These are phyloP conservation scores for Phylloscopus trochiloides DNA, from an alignment of 2,113 vertebrate species.

Conservation along the genomic window DNA sequence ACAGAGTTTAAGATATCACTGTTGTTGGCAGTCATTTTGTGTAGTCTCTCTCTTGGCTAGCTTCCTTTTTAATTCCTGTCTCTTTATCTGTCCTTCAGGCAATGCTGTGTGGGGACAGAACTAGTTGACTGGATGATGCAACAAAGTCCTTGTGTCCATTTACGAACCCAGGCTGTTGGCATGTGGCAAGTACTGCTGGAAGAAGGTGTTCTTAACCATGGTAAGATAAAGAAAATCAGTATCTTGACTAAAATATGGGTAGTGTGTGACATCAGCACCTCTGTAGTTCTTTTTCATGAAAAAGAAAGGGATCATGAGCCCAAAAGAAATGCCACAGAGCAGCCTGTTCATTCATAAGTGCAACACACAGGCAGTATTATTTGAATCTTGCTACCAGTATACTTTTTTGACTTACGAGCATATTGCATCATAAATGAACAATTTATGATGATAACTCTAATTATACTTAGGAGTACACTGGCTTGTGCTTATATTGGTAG, in stretches of 20 bases:
- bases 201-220: constrained; percentile 93
- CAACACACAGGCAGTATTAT: neutral
- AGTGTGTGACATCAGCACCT: neutral
- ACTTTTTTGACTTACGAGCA: neutral
- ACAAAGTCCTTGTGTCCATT: constrained; percentile 90
- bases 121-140: constrained; percentile 97
- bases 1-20: neutral
- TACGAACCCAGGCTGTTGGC: constrained; percentile 90
- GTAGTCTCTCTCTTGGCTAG: neutral
- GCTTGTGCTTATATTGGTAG: constrained; percentile 18
- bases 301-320: neutral
- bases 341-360: constrained; percentile 3
- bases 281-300: neutral
- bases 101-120: constrained; percentile 95
- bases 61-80: neutral
- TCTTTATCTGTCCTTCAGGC: constrained; percentile 72
- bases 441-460: neutral
- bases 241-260: neutral
- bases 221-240: constrained; percentile 71
- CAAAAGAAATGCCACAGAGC: neutral
- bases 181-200: constrained; percentile 99
- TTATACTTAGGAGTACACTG: constrained; percentile 39
- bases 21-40: neutral
- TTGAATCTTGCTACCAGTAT: neutral
- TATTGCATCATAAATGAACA: constrained; percentile 24